Evolutionary conservation across 2,113 vertebrate species (phyloP).

Genomic region (Paracanthobrama guichenoti): DNA sequence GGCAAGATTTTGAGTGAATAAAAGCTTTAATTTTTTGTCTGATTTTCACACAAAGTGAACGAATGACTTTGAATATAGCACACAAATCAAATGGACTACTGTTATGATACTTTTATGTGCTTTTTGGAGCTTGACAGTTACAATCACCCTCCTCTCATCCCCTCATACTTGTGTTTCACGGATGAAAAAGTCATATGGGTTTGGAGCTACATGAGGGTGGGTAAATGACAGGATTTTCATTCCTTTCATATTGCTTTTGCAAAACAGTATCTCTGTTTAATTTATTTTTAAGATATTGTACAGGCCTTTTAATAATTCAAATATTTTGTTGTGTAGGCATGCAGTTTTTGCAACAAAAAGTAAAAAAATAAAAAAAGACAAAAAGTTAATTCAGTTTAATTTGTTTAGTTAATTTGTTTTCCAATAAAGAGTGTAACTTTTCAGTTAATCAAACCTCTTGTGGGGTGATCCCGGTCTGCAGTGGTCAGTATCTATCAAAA

Average conservation of each 20-base stretch:
- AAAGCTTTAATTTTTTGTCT: not conserved
- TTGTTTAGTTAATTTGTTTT: no score
- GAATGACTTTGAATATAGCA: not conserved
- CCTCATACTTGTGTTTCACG: slow-evolving; percentile 9
- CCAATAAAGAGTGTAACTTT: not conserved
- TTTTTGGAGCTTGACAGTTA: slow-evolving; percentile 9
- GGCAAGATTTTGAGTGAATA: not conserved
- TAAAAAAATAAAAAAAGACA: not conserved
- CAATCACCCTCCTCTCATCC: slow-evolving; percentile 2
- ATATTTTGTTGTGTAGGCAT: not conserved
- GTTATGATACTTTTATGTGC: slow-evolving; percentile 9
- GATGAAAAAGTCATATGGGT: slow-evolving; percentile 26
- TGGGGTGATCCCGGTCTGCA: no score
- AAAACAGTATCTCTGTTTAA: not conserved
- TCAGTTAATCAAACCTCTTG: not conserved
- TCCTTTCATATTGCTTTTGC: not conserved
- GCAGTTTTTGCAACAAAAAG: not conserved
- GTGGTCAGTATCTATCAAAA: no score
- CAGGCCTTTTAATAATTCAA: not conserved
- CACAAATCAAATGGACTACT: slow-evolving; percentile 8
- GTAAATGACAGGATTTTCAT: slow-evolving; percentile 11
- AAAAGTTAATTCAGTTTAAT: not conserved
- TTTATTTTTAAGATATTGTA: not conserved
- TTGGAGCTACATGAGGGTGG: not conserved
- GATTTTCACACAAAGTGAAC: not conserved